Evolutionary conservation across 2,113 vertebrate species (phyloP).

Genomic region (Oncorhynchus clarkii): DNA sequence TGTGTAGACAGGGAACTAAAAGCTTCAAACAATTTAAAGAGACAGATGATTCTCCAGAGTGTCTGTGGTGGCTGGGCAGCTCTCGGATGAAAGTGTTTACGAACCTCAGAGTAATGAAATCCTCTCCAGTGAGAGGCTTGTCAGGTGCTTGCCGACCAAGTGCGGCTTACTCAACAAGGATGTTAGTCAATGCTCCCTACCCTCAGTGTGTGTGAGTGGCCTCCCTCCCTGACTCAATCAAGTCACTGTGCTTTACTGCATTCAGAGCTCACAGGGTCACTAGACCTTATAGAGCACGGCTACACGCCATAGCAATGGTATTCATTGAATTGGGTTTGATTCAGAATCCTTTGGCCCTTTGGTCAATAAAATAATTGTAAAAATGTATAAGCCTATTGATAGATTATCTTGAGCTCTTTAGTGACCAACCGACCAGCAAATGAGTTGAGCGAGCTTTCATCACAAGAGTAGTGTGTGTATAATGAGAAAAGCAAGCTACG

Average conservation of each 20-base stretch:
- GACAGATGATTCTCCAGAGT: constrained; percentile 31
- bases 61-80: constrained; percentile 1
- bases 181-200: constrained; percentile 14
- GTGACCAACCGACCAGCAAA: constrained; percentile 2
- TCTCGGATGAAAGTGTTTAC: constrained; percentile 28
- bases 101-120: constrained; percentile 29
- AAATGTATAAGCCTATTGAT: not conserved
- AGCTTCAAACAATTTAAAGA: constrained; percentile 34
- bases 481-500: not conserved
- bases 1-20: constrained; percentile 17
- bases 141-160: constrained; percentile 4
- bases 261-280: not conserved
- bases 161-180: constrained; percentile 9
- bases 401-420: not conserved
- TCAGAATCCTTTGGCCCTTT: not conserved
- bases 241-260: not conserved
- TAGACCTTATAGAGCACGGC: not conserved
- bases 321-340: not conserved
- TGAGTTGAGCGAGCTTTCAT: not conserved
- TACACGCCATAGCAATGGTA: not conserved
- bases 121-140: constrained; percentile 20
- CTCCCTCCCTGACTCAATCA: not conserved
- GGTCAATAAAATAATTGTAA: not conserved
- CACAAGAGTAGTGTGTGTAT: not conserved
- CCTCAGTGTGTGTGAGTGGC: not conserved